A percentile compares a stretch with the other conserved stretches of the same genome.
These are phyloP conservation scores for Archocentrus centrarchus DNA, from an alignment of 2,113 vertebrate genomes.

Conservation along the genomic window DNA sequence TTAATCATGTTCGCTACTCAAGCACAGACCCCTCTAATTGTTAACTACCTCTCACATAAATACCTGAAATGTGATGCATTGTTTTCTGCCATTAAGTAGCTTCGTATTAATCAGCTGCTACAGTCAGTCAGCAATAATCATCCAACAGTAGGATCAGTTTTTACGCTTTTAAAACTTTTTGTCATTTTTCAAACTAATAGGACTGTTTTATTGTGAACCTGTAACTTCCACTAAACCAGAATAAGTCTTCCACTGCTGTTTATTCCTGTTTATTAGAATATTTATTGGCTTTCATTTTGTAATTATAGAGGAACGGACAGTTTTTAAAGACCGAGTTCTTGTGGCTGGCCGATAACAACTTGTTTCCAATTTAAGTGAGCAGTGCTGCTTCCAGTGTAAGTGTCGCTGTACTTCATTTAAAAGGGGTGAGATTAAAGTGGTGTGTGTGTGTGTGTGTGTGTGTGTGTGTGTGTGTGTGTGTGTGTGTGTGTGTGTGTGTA, in stretches of 20 bases:
- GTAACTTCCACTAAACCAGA: background rate
- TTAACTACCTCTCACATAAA: background rate
- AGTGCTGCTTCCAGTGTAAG: conserved; percentile 41
- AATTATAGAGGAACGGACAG: background rate
- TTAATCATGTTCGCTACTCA: background rate
- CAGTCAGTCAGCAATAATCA: background rate
- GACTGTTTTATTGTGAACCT: background rate
- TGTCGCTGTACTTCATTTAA: conserved; percentile 63
- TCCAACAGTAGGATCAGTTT: background rate
- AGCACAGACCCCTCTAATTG: background rate
- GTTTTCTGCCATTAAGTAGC: background rate
- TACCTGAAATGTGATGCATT: background rate
- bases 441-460: conserved; percentile 27
- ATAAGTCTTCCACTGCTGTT: background rate
- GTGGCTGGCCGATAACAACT: conserved; percentile 26
- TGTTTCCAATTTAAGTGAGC: conserved; percentile 45
- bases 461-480: conserved; percentile 24
- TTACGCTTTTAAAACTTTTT: background rate
- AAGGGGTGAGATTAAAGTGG: conserved; percentile 66
- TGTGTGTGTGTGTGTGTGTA: conserved; percentile 32
- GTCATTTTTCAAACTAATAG: background rate
- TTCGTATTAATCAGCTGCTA: background rate
- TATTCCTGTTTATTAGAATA: conserved; percentile 12
- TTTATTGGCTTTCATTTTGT: conserved; percentile 20
- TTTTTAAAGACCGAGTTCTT: conserved; percentile 1